Conservation (phyloP, 2,888 invertebrate species). For the Meandrusa payeni region DNA sequence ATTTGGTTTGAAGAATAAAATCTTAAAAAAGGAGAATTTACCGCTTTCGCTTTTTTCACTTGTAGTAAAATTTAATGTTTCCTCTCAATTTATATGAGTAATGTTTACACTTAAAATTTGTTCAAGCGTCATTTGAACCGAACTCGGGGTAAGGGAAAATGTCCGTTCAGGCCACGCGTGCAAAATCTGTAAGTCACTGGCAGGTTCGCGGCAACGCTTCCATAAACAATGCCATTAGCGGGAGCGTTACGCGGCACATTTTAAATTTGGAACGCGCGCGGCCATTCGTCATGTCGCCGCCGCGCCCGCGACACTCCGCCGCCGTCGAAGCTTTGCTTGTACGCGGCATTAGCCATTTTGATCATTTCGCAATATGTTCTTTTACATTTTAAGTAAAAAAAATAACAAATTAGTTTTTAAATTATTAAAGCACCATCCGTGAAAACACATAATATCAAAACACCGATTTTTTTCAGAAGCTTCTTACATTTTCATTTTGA, state of each 20-base stretch:
- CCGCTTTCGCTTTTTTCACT: too few species aligned
- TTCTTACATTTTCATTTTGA: too few species aligned
- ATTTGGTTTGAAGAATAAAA: too few species aligned
- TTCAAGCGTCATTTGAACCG: slow-evolving; percentile 56
- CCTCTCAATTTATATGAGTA: slow-evolving; percentile 10
- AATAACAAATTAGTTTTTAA: too few species aligned
- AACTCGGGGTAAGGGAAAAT: slow-evolving; percentile 43
- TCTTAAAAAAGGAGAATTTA: too few species aligned
- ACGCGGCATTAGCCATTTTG: slow-evolving; percentile 37
- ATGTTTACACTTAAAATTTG: slow-evolving; percentile 45
- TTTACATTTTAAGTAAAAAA: too few species aligned
- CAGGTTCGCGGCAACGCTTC: slow-evolving; percentile 60
- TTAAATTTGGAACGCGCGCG: slow-evolving; percentile 74
- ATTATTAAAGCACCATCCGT: too few species aligned
- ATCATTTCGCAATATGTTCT: too few species aligned
- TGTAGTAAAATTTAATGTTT: slow-evolving; percentile 8
- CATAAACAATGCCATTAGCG: slow-evolving; percentile 79
- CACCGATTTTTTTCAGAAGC: too few species aligned
- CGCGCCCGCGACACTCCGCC: slow-evolving; percentile 65
- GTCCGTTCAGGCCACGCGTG: slow-evolving; percentile 49
- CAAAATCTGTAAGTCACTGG: slow-evolving; percentile 68
- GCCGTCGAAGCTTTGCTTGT: slow-evolving; percentile 40
- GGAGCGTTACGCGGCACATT: slow-evolving; percentile 76
- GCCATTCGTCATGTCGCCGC: slow-evolving; percentile 78
- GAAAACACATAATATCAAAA: too few species aligned